Base-by-base conservation (phyloP, 2,113 vertebrate genomes). In the Neofelis nebulosa region DNA sequence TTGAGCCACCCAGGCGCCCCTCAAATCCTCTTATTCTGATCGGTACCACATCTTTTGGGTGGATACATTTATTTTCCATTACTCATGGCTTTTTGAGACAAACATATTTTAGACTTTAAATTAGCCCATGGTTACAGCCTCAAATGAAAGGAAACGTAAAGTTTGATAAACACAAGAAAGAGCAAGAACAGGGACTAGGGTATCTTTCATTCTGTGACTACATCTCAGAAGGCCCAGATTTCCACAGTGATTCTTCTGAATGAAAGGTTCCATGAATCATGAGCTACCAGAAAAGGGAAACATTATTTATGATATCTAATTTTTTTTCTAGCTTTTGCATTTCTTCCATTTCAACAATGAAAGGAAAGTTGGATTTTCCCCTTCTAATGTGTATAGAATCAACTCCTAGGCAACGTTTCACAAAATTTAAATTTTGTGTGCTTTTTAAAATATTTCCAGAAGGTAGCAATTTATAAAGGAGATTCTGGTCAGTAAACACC, bases 251-350 rank as follows among this genome's bases (percentile, higher is more conserved):
- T 57, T 86, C 63, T 73, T 68, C 13, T 71, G 6, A 66, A 3
- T 45, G 33, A 82, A 7, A 9, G 0, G 3, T 10, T 94, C 5
- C 21, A 10, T 66, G 57, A 74, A 92, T 89, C 45, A 80, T 45
- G 74, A 96, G 33, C 45, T 91, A 25, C 21, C n/a, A 41, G 21
- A 71, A 13, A 41, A 91, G 18, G 65, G 41, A 92, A 94, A 52
- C 0, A 36, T 86, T 52, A 25, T 21, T 91, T 63, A 84, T 7
- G 15, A n/a, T 29, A 76, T 79, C 25, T 29, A 82, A 16, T 76
- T 57, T 84, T 93, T 91, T 93, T 89, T 63, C 41, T 80, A 41
- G 45, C 10, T 83, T 89, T 98, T 93, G 73, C 14, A 63, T 89
- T 74, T 76, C 78, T 85, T 33, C 48, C 2, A 87, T 82, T 94